These are phyloP conservation scores for Andrena bicolor DNA, from an alignment of 2,888 invertebrate genomes.

Conservation along the genomic window DNA sequence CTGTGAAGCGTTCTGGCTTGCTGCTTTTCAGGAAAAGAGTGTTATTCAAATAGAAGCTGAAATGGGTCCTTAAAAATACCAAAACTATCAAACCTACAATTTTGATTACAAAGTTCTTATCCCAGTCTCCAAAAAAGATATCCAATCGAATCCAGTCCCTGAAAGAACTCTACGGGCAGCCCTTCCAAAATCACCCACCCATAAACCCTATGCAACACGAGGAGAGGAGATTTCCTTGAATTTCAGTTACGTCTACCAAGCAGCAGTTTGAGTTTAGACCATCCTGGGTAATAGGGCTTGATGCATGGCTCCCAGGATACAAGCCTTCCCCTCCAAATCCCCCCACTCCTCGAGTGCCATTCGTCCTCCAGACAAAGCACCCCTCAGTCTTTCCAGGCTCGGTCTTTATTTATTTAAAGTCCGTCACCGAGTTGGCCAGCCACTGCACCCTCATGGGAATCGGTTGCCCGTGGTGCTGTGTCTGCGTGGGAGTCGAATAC, in stretches of 20 bases:
- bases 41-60: too few species aligned
- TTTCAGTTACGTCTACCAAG: constrained; percentile 78
- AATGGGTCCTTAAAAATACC: too few species aligned
- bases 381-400: constrained; percentile 49
- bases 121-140: too few species aligned
- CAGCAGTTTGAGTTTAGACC: constrained; percentile 75
- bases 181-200: constrained; percentile 13
- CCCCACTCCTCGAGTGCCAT: constrained; percentile 68
- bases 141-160: too few species aligned
- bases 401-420: constrained; percentile 79
- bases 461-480: background rate
- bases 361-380: constrained; percentile 44
- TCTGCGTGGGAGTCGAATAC: constrained; percentile 32
- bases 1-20: too few species aligned
- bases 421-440: constrained; percentile 61
- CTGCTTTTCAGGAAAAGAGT: too few species aligned
- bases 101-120: too few species aligned
- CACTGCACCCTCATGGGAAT: constrained; percentile 59
- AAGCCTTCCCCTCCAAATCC: constrained; percentile 58
- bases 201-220: background rate
- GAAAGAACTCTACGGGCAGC: too few species aligned
- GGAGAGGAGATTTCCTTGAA: constrained; percentile 68
- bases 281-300: constrained; percentile 80
- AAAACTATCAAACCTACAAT: too few species aligned
- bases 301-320: constrained; percentile 81